Evolutionary conservation across 2,113 vertebrate species (phyloP).

Genomic region (Desmodus rotundus): DNA sequence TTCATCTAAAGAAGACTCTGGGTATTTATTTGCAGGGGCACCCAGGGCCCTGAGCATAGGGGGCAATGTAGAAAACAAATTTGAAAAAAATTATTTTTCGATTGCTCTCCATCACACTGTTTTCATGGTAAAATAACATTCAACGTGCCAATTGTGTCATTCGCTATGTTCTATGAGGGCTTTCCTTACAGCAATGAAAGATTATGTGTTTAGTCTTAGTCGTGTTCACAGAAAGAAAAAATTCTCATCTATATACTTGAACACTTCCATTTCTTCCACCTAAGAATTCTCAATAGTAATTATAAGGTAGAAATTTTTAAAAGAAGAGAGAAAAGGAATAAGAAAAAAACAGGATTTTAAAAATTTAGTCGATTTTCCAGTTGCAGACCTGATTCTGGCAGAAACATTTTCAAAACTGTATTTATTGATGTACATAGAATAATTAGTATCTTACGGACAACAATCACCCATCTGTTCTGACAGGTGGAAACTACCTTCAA

Average conservation of each 20-base stretch:
- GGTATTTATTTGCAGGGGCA: not conserved
- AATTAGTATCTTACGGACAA: not conserved
- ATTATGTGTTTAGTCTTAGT: slow-evolving; percentile 24
- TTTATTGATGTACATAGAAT: not conserved
- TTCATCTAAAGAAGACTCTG: not conserved
- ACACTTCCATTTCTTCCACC: not conserved
- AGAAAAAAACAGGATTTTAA: not conserved
- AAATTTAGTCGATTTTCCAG: not conserved
- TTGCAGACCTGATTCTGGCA: not conserved
- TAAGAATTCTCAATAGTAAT: not conserved
- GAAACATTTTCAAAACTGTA: not conserved
- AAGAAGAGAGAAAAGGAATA: not conserved
- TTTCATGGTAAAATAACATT: not conserved
- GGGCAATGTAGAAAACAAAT: not conserved
- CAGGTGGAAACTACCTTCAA: slow-evolving; percentile 24
- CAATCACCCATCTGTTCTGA: slow-evolving; percentile 11
- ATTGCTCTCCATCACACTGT: slow-evolving; percentile 2
- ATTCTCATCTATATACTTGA: not conserved
- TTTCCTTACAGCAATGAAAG: not conserved
- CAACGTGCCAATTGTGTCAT: not conserved
- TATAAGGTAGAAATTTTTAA: not conserved
- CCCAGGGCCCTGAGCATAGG: not conserved
- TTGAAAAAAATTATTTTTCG: slow-evolving; percentile 25
- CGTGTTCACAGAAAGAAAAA: slow-evolving; percentile 49
- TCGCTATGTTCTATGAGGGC: not conserved